Conservation (phyloP, 2,797 vertebrate genomes). For the Tangara arthus region DNA sequence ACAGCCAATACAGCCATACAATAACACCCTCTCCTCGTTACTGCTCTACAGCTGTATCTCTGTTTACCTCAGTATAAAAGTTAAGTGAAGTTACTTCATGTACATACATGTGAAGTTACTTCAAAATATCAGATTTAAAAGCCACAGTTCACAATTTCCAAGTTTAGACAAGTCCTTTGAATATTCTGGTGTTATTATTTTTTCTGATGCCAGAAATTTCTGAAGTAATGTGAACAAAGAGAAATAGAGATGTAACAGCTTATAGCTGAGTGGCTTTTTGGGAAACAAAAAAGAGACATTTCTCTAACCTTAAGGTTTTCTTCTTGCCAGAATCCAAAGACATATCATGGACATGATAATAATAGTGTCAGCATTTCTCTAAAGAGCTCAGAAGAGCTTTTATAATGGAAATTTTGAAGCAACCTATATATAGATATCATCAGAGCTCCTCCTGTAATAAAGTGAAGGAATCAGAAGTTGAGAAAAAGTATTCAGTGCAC, state of each 20-base stretch:
- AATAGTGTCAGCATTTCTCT: slow-evolving; percentile 6
- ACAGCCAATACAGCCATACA: not conserved
- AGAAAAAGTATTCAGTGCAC: not conserved
- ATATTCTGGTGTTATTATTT: not conserved
- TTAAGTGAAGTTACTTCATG: not conserved
- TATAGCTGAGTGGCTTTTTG: not conserved
- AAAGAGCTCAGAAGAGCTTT: slow-evolving; percentile 25
- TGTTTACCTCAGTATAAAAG: not conserved
- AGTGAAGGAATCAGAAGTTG: not conserved
- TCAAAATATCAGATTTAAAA: not conserved
- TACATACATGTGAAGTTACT: not conserved
- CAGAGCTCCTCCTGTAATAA: not conserved
- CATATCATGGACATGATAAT: not conserved
- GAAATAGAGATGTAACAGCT: not conserved
- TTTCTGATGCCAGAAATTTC: not conserved
- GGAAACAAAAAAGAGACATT: slow-evolving; percentile 2
- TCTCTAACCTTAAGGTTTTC: slow-evolving; percentile 20
- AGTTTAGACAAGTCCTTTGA: not conserved
- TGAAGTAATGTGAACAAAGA: not conserved
- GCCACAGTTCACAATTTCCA: not conserved
- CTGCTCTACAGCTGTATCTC: not conserved
- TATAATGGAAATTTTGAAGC: slow-evolving; percentile 38
- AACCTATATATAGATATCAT: slow-evolving; percentile 1
- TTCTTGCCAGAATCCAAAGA: slow-evolving; percentile 6
- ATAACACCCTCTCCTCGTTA: not conserved